These are phyloP conservation scores for Pogona vitticeps DNA, from an alignment of 2,113 vertebrate genomes.

Conservation along the genomic window DNA sequence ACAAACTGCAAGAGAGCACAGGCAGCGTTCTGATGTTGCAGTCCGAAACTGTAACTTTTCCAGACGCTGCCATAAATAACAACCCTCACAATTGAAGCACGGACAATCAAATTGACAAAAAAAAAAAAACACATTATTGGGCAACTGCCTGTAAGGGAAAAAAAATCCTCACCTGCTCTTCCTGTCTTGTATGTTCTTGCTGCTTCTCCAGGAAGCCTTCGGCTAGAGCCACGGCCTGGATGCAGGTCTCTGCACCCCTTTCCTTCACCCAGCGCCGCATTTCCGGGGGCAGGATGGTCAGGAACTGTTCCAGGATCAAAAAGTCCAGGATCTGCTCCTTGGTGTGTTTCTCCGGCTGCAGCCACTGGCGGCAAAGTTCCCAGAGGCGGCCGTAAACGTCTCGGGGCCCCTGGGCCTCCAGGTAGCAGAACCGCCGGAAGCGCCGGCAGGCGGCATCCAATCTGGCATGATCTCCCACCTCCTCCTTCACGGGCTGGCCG, in stretches of 20 bases:
- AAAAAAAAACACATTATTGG: too few relatives aligned
- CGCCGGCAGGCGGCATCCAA: not conserved
- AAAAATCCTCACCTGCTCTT: not conserved
- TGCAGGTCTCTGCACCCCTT: not conserved
- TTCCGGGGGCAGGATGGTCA: not conserved
- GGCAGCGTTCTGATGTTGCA: too few relatives aligned
- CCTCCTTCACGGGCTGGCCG: not conserved
- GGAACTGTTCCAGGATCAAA: conserved; percentile 7
- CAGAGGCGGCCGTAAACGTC: not conserved
- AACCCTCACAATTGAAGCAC: too few relatives aligned
- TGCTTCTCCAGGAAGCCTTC: not conserved
- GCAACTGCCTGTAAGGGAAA: too few relatives aligned
- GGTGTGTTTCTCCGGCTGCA: not conserved
- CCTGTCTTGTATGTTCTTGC: not conserved
- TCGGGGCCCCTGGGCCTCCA: not conserved
- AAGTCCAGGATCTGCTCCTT: conserved; percentile 5
- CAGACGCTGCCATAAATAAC: too few relatives aligned
- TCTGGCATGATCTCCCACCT: not conserved
- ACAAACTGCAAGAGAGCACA: too few relatives aligned
- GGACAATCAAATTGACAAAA: too few relatives aligned
- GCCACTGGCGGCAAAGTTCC: not conserved
- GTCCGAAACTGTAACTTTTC: too few relatives aligned
- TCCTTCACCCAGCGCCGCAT: conserved; percentile 1
- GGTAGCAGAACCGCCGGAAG: not conserved
- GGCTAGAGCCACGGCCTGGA: not conserved